Evolutionary conservation across 92 coral and sea anemone genomes (phyloP).

Genomic region (Anthopleura xanthogrammica): DNA sequence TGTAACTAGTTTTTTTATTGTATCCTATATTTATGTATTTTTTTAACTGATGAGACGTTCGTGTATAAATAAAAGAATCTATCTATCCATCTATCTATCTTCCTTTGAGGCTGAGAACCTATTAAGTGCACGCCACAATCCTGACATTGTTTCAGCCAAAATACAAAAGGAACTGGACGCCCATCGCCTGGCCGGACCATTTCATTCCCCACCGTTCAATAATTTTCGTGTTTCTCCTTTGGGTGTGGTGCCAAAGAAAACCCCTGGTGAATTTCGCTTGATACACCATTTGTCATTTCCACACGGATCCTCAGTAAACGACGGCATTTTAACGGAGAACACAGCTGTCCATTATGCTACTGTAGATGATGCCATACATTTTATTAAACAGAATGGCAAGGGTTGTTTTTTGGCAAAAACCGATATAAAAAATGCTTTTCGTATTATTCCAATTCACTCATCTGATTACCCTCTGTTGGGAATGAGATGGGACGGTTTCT

Average conservation of each 20-base stretch:
- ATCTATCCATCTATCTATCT: background rate
- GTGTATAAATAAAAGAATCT: too few relatives aligned
- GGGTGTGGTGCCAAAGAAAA: conserved; percentile 44
- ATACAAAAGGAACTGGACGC: conserved; percentile 1
- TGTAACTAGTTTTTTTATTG: too few relatives aligned
- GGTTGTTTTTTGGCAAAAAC: conserved; percentile 17
- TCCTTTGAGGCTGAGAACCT: conserved; percentile 7
- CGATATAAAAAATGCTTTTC: background rate
- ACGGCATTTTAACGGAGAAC: conserved; percentile 28
- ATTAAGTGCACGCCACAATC: background rate
- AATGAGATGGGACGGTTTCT: background rate
- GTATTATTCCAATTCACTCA: background rate
- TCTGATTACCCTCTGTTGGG: background rate
- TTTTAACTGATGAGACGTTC: too few relatives aligned
- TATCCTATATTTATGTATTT: too few relatives aligned
- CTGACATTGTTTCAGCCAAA: background rate
- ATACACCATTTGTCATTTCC: conserved; percentile 59
- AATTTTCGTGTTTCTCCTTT: conserved; percentile 40
- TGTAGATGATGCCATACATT: conserved; percentile 31
- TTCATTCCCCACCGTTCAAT: conserved; percentile 19
- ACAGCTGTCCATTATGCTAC: conserved; percentile 41
- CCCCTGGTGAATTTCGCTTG: conserved; percentile 43
- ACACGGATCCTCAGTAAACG: conserved; percentile 38
- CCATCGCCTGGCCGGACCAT: conserved; percentile 30
- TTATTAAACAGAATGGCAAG: conserved; percentile 27